phyloP scores from a whole-genome alignment of 2,113 vertebrate species.

The Hucho hucho region DNA sequence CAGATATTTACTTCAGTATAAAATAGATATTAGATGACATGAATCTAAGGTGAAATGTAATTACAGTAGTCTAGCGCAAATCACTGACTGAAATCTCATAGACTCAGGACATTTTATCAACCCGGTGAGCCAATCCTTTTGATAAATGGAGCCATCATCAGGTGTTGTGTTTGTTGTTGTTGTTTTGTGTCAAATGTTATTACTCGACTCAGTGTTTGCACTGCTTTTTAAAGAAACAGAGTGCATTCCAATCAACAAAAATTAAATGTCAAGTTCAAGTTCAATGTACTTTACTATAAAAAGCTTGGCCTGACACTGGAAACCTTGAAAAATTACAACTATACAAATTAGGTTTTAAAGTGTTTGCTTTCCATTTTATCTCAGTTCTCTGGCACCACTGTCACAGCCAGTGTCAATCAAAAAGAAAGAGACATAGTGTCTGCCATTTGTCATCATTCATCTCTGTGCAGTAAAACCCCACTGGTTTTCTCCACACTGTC shows the following conservation, averaged over 20 bases:
- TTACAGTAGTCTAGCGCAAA: neutral
- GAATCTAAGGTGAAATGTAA: conserved; percentile 31
- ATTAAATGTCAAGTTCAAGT: neutral
- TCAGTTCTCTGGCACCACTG: too few relatives aligned
- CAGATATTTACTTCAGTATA: neutral
- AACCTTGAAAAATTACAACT: too few relatives aligned
- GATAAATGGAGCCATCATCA: conserved; percentile 22
- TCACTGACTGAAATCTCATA: neutral
- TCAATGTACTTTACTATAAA: neutral
- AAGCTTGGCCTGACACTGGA: too few relatives aligned
- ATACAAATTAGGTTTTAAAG: too few relatives aligned
- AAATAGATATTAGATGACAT: conserved; percentile 24
- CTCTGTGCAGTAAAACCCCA: neutral
- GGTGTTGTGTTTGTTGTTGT: neutral
- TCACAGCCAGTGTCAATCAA: neutral
- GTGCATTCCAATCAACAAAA: neutral
- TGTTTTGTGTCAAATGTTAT: neutral
- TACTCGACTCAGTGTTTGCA: neutral
- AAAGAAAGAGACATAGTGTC: too few relatives aligned
- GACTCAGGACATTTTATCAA: neutral
- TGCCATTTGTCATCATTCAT: too few relatives aligned
- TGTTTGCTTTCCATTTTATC: too few relatives aligned
- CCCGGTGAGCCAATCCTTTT: neutral
- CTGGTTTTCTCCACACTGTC: conserved; percentile 6
- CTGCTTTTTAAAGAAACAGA: neutral